phyloP scores from a whole-genome alignment of 2,113 vertebrate genomes.

The Silurus asotus region DNA sequence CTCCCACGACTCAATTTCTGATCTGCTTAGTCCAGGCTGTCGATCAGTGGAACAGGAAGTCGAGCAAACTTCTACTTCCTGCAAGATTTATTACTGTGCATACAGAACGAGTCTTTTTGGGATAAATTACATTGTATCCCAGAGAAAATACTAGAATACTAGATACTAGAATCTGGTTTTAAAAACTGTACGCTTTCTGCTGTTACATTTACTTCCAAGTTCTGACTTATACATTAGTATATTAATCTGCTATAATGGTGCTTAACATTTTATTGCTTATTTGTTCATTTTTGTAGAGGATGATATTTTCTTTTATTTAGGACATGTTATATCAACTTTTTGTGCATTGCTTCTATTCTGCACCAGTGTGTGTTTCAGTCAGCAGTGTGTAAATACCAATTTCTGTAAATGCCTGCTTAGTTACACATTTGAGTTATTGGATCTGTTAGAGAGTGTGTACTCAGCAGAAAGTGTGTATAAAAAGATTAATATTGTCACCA shows the following conservation, averaged over 20 bases:
- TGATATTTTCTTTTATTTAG: constrained; percentile 5
- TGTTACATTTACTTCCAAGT: neutral
- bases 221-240: neutral
- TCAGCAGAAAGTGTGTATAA: constrained; percentile 12
- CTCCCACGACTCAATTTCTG: neutral
- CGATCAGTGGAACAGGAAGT: neutral
- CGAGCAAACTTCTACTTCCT: neutral
- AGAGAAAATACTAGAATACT: neutral
- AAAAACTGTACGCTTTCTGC: neutral
- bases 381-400: constrained; percentile 2
- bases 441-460: constrained; percentile 4
- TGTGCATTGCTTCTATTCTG: neutral
- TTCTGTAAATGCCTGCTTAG: constrained; percentile 2
- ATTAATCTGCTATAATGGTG: neutral
- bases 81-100: neutral
- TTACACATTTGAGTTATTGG: constrained; percentile 5
- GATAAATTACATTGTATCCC: neutral
- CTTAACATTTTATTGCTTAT: neutral
- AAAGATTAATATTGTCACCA: neutral
- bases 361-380: neutral
- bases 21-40: neutral
- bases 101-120: neutral
- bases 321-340: neutral
- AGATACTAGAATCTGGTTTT: neutral
- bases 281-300: neutral